Percentiles rank a stretch among this genome's conserved stretches.
Evolutionary conservation across 2,113 vertebrate species (phyloP).

Genomic region (Chloebia gouldiae): DNA sequence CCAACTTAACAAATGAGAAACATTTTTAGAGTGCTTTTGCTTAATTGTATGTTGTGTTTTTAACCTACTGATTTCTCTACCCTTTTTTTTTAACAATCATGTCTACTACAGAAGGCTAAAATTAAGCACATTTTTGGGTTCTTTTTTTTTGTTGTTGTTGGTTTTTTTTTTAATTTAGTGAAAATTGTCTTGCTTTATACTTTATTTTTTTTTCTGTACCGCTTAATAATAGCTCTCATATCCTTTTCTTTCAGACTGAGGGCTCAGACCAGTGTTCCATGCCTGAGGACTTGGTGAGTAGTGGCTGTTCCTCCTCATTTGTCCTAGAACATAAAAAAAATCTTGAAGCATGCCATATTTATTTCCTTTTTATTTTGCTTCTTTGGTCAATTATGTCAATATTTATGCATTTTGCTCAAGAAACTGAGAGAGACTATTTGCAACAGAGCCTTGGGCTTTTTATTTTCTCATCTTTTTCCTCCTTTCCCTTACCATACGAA

Average conservation of each 20-base stretch:
- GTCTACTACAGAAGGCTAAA: not conserved
- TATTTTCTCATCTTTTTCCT: not conserved
- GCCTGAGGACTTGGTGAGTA: constrained; percentile 93
- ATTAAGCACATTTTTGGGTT: not conserved
- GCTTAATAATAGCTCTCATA: not conserved
- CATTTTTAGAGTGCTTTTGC: not conserved
- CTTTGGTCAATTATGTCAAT: not conserved
- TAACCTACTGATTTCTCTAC: not conserved
- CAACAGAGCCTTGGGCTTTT: not conserved
- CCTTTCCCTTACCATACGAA: not conserved
- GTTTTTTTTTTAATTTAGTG: not conserved
- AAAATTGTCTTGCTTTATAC: not conserved
- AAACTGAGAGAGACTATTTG: not conserved
- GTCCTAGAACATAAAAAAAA: not conserved
- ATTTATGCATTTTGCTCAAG: not conserved
- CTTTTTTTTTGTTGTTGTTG: too few species aligned
- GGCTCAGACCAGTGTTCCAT: constrained; percentile 89
- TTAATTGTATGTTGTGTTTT: not conserved
- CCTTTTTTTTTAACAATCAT: not conserved
- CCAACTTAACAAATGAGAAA: not conserved
- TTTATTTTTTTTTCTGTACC: not conserved
- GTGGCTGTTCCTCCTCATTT: not conserved
- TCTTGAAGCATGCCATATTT: not conserved
- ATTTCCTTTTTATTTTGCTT: not conserved
- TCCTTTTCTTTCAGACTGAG: constrained; percentile 80